Conservation (phyloP, 2,888 invertebrate genomes). For the Globia sparganii region DNA sequence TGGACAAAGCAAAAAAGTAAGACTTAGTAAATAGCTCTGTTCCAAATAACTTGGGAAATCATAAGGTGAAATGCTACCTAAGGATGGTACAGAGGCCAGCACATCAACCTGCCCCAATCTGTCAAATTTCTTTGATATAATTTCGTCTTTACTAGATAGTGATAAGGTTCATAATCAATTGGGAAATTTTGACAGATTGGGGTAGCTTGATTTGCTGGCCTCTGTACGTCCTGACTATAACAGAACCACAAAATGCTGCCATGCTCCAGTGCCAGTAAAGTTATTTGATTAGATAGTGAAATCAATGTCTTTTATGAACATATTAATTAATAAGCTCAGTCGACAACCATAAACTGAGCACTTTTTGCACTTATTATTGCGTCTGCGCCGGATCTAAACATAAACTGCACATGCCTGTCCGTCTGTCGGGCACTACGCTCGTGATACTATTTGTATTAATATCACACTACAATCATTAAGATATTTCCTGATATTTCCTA, state of each 20-base stretch:
- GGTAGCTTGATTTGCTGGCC: no score
- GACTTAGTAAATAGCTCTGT: background rate
- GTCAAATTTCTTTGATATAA: no score
- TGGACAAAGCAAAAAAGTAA: background rate
- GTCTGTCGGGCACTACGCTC: conserved; percentile 38
- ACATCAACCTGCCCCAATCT: no score
- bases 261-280: background rate
- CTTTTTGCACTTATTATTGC: conserved; percentile 60
- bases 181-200: no score
- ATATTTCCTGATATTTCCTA: background rate
- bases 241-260: background rate
- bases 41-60: background rate
- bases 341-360: conserved; percentile 38
- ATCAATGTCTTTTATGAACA: background rate
- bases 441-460: conserved; percentile 28
- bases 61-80: background rate
- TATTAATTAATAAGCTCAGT: no score
- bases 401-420: conserved; percentile 57
- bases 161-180: no score
- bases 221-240: background rate
- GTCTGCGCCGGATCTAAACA: conserved; percentile 67
- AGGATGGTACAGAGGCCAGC: no score
- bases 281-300: background rate
- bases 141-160: no score
- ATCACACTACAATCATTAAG: background rate